Conservation (phyloP, 2,113 vertebrate genomes). For the Climacteris rufus region DNA sequence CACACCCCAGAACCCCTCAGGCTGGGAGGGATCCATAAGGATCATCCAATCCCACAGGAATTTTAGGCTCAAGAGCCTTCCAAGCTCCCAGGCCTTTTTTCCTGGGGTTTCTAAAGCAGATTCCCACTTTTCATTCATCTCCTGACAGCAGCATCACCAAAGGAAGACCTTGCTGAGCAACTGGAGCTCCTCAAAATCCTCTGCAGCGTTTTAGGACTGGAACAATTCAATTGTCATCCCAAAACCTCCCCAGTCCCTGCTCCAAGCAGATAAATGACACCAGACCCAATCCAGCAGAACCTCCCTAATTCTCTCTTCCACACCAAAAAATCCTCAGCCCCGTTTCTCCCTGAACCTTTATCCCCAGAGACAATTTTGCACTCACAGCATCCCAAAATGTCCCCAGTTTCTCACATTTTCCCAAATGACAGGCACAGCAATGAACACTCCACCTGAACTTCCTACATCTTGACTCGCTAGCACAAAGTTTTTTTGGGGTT, state of each 20-base stretch:
- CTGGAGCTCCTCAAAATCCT: conserved; percentile 15
- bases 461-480: fast-evolving
- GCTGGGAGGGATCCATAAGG: neutral
- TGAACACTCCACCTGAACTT: neutral
- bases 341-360: fast-evolving
- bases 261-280: neutral
- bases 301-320: neutral
- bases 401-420: fast-evolving
- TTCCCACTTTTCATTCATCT: fast-evolving
- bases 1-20: fast-evolving
- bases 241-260: neutral
- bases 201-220: neutral
- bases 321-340: neutral
- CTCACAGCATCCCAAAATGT: neutral
- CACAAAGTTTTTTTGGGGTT: neutral
- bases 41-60: fast-evolving
- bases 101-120: neutral
- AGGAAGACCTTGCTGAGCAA: fast-evolving
- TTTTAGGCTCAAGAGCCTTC: neutral
- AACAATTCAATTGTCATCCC: neutral
- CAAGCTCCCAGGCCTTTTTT: neutral
- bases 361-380: neutral
- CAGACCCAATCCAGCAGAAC: neutral
- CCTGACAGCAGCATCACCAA: neutral
- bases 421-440: neutral